These are phyloP conservation scores for Drosophila aff. DNA, from an alignment of 1,140 invertebrate species.

Conservation along the genomic window DNA sequence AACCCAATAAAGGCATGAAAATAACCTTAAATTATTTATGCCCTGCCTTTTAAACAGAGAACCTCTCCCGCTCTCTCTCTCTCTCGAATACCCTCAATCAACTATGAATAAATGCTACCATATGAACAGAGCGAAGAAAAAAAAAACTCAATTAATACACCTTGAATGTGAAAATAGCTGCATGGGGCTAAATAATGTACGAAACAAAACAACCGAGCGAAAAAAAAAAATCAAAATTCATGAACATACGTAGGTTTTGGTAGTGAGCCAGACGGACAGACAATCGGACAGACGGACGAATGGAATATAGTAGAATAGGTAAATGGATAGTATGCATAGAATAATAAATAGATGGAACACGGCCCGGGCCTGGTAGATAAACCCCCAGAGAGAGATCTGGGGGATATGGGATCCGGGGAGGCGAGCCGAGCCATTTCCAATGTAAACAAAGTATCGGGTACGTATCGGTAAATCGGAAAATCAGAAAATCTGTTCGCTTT, in stretches of 20 bases:
- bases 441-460: conserved; percentile 66
- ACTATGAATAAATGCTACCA: conserved; percentile 50
- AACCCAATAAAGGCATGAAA: conserved; percentile 41
- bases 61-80: background rate
- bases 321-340: conserved; percentile 78
- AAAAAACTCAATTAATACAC: conserved; percentile 73
- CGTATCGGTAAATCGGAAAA: conserved; percentile 26
- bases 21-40: conserved; percentile 48
- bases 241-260: conserved; percentile 53
- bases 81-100: conserved; percentile 42
- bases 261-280: conserved; percentile 41
- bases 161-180: conserved; percentile 69
- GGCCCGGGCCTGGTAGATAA: conserved; percentile 29
- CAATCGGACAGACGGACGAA: conserved; percentile 10
- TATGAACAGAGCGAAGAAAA: conserved; percentile 35
- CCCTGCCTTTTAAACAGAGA: conserved; percentile 21
- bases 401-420: background rate
- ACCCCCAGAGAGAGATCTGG: conserved; percentile 17
- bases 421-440: conserved; percentile 20
- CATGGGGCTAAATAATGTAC: conserved; percentile 45
- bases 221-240: conserved; percentile 55
- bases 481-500: conserved; percentile 28
- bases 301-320: conserved; percentile 55
- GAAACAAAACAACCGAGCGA: conserved; percentile 28
- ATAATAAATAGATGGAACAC: conserved; percentile 74